Evolutionary conservation across 2,888 invertebrate species (phyloP), one percentile per base, ranked within the genome.

Genomic region (Synergus laeviventris): DNA sequence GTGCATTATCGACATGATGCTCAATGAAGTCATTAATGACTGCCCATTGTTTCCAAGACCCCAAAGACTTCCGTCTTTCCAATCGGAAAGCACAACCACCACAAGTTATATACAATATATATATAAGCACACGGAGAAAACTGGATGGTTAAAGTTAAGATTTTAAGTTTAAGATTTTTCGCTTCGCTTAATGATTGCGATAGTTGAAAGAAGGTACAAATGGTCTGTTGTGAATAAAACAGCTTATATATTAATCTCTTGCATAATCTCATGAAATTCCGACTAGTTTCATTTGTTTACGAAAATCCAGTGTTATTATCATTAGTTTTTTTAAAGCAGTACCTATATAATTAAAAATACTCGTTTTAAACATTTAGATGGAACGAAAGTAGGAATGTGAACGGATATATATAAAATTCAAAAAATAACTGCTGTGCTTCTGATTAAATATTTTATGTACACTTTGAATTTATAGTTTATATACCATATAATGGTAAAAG

Each of bases 211-310:
- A 77, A 77, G 9, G 61, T 73, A 59, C 77, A 77, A 77, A 78
- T 64, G 59, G 73, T 76, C n/a, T n/a, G n/a, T n/a, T n/a, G n/a
- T n/a, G n/a, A n/a, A n/a, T n/a, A n/a, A n/a, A n/a, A 76, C 79
- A 81, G 75, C 78, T 81, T 77, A 75, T 45, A 45, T n/a, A n/a
- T n/a, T n/a, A n/a, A n/a, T n/a, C 16, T 16, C 45, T 7, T 45
- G 4, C 45, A 74, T 77, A 77, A 77, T 78, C 76, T 76, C 77
- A 14, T 77, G 79, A 76, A 18, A 16, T 21, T n/a, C 76, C 76
- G 76, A 73, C 70, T 74, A 75, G 38, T n/a, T 39, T 24, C 14
- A 54, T 66, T 64, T 75, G 75, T 54, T 38, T 54, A 21, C 64
- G 18, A 61, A 64, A 31, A 64, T 38, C n/a, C n/a, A 54, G 62